Conservation (phyloP, 1,140 invertebrate genomes). For the Gryllus bimaculatus region DNA sequence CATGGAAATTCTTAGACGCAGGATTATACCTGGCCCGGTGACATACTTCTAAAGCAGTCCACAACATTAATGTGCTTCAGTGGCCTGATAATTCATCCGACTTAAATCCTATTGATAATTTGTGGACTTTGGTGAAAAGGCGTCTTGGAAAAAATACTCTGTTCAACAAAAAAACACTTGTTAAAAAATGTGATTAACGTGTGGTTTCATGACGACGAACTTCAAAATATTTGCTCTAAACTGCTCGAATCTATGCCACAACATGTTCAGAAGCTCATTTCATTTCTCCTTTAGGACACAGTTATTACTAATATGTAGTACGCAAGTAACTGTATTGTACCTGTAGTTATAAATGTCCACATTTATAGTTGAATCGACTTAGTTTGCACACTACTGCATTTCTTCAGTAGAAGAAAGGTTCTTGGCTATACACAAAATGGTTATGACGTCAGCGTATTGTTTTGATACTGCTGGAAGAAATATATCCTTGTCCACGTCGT, state of each 20-base stretch:
- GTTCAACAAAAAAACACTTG: neutral
- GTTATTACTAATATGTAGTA: too few species aligned
- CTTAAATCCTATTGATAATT: constrained; percentile 16
- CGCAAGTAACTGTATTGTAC: too few species aligned
- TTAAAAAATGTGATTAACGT: constrained; percentile 6
- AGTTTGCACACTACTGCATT: too few species aligned
- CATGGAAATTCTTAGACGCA: too few species aligned
- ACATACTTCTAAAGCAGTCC: neutral
- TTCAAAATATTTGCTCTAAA: neutral
- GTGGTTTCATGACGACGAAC: neutral
- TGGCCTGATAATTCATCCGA: constrained; percentile 17
- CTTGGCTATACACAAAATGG: too few species aligned
- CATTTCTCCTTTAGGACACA: neutral
- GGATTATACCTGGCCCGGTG: neutral
- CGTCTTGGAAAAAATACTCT: neutral
- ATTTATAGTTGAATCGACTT: too few species aligned
- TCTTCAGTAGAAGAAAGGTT: too few species aligned
- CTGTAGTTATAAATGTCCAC: too few species aligned
- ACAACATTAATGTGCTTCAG: neutral
- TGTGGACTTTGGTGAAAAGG: neutral
- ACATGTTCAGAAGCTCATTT: neutral
- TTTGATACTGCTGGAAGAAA: too few species aligned
- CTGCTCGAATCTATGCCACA: neutral
- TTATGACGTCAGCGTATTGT: too few species aligned
- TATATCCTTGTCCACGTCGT: too few species aligned